phyloP scores from a whole-genome alignment of 1,140 invertebrate species.

The Popillia japonica region DNA sequence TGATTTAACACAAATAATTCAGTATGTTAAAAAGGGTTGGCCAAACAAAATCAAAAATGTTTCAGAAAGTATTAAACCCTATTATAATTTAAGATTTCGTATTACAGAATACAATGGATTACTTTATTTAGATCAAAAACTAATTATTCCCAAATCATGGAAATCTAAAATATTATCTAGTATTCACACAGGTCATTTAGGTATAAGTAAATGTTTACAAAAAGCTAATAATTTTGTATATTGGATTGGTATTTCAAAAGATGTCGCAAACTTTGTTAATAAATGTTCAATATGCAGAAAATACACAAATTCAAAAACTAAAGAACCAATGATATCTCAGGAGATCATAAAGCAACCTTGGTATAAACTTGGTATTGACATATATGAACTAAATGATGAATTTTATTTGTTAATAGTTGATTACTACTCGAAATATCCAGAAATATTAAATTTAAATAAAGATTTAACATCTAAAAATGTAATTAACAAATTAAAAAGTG shows the following conservation, averaged over 20 bases:
- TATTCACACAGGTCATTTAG: conserved; percentile 45
- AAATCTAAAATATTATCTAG: conserved; percentile 37
- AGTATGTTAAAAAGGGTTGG: no score
- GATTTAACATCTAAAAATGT: no score
- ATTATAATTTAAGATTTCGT: conserved; percentile 43
- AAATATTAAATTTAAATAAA: no score
- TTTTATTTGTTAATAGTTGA: no score
- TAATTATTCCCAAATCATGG: conserved; percentile 27
- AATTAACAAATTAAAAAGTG: no score
- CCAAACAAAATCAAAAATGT: no score
- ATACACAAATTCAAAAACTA: conserved; percentile 40
- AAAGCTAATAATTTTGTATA: conserved; percentile 39
- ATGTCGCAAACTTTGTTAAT: conserved; percentile 32
- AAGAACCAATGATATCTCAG: conserved; percentile 53
- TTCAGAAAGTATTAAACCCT: conserved; percentile 39
- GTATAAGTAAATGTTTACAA: conserved; percentile 43
- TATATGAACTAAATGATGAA: no score
- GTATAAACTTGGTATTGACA: no score
- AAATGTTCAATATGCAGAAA: conserved; percentile 41
- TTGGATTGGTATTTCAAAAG: conserved; percentile 44
- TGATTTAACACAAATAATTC: no score
- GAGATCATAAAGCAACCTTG: conserved; percentile 51
- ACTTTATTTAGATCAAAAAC: conserved; percentile 41
- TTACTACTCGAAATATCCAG: no score
- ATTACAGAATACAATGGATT: conserved; percentile 38